Percentiles rank a stretch among this genome's conserved stretches.
Conservation (phyloP, 2,888 invertebrate species). For the Priocnemis perturbator region DNA sequence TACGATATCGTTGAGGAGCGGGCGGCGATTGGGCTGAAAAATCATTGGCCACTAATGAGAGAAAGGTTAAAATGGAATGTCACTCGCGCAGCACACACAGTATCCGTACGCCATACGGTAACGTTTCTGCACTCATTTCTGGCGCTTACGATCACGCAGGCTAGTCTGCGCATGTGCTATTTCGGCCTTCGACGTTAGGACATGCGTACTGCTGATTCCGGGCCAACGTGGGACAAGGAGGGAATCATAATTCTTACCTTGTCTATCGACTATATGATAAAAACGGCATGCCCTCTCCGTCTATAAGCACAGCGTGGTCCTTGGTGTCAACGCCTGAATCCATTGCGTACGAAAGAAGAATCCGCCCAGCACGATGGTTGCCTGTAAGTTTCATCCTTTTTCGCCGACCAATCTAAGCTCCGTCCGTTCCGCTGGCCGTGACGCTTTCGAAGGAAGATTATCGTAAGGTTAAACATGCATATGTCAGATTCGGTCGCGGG, state of each 20-base stretch:
- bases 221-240: conserved; percentile 12
- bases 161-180: not conserved
- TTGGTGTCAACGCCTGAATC: conserved; percentile 27
- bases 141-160: not conserved
- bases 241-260: conserved; percentile 21
- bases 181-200: conserved; percentile 3
- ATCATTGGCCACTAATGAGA: too few species aligned
- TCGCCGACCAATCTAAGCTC: not conserved
- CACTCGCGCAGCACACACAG: too few species aligned
- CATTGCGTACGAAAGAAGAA: conserved; percentile 29
- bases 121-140: not conserved
- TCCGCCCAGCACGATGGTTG: conserved; percentile 46
- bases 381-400: conserved; percentile 50
- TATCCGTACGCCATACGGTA: too few species aligned
- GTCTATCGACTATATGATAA: conserved; percentile 33
- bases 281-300: conserved; percentile 16
- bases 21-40: too few species aligned
- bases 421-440: too few species aligned
- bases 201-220: conserved; percentile 6
- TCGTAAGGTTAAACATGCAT: too few species aligned
- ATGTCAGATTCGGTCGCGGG: too few species aligned
- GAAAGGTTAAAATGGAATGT: too few species aligned
- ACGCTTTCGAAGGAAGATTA: not conserved
- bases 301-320: conserved; percentile 26
- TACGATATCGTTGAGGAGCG: too few species aligned